Conservation (phyloP, 2,888 invertebrate genomes). For the Meteorus colon region DNA sequence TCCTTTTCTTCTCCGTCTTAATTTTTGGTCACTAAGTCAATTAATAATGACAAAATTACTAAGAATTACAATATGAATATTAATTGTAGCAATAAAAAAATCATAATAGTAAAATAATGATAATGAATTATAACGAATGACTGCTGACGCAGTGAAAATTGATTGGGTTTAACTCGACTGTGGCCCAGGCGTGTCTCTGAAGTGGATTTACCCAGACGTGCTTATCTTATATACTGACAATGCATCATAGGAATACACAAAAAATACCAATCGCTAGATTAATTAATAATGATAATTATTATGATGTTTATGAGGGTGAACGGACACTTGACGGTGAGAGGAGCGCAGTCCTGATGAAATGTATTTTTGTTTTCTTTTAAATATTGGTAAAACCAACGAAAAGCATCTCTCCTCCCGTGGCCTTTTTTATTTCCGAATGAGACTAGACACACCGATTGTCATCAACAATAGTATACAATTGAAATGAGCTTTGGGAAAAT, state of each 20-base stretch:
- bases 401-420: conserved; percentile 32
- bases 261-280: neutral
- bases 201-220: conserved; percentile 3
- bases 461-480: conserved; percentile 45
- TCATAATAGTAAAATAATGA: conserved; percentile 9
- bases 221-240: conserved; percentile 28
- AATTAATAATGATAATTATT: conserved; percentile 14
- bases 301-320: conserved; percentile 32
- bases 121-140: conserved; percentile 5
- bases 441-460: conserved; percentile 68
- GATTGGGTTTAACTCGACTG: neutral
- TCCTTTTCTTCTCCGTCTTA: conserved; percentile 33
- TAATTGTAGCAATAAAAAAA: conserved; percentile 17
- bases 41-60: conserved; percentile 25
- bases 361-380: conserved; percentile 31
- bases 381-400: conserved; percentile 1
- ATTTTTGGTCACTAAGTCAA: conserved; percentile 53
- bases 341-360: conserved; percentile 34
- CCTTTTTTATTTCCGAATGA: conserved; percentile 55
- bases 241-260: neutral
- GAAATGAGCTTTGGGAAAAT: conserved; percentile 40
- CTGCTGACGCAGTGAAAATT: neutral
- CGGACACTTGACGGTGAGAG: conserved; percentile 55
- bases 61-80: conserved; percentile 16
- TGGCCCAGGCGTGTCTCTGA: neutral